A percentile compares a stretch with the other conserved stretches of the same genome.
phyloP scores from a whole-genome alignment of 2,888 invertebrate species.

The Aelia acuminata region DNA sequence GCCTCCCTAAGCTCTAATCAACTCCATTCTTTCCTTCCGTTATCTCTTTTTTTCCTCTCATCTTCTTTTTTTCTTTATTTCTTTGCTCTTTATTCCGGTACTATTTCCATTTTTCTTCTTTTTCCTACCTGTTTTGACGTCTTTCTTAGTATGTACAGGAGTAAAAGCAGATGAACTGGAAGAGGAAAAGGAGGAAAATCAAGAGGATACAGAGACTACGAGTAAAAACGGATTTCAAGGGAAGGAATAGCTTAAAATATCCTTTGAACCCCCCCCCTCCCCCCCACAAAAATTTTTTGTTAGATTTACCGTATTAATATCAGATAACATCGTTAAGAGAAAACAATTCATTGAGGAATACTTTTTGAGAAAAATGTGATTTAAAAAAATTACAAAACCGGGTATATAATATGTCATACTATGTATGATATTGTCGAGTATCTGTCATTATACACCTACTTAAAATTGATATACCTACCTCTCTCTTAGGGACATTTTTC shows the following conservation, averaged over 20 bases:
- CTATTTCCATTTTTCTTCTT: background rate
- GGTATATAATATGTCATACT: no score
- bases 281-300: no score
- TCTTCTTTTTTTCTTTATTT: background rate
- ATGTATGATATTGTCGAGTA: no score
- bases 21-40: constrained; percentile 39
- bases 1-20: constrained; percentile 46
- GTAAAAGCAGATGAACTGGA: background rate
- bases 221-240: background rate
- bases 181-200: background rate
- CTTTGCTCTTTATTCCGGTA: background rate
- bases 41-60: background rate
- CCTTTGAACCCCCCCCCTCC: no score
- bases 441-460: no score
- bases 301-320: no score
- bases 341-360: no score
- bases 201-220: background rate
- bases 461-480: no score
- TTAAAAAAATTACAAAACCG: no score
- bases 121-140: background rate
- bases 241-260: background rate
- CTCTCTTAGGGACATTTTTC: no score
- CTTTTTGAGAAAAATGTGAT: no score
- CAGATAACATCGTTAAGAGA: no score
- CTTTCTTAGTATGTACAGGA: background rate